phyloP scores from a whole-genome alignment of 1,140 invertebrate species.

The Vollenhovia emeryi region DNA sequence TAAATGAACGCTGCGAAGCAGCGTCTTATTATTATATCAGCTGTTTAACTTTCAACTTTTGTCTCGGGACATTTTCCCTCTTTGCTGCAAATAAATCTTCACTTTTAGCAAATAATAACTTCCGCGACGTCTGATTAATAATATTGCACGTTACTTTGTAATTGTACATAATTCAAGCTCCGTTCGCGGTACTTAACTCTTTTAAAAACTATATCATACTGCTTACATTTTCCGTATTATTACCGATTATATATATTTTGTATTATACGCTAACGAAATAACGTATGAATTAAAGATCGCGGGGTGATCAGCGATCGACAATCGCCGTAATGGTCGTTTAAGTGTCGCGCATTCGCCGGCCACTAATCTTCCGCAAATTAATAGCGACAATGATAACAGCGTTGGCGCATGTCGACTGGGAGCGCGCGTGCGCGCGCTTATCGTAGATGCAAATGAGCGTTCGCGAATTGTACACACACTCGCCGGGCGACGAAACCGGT shows the following conservation, averaged over 20 bases:
- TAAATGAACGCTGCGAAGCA: neutral
- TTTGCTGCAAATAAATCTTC: neutral
- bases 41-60: neutral
- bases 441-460: conserved; percentile 31
- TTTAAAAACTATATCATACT: neutral
- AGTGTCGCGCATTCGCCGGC: neutral
- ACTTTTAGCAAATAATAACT: neutral
- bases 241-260: no score
- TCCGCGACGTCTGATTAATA: neutral
- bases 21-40: neutral
- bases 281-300: neutral
- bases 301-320: neutral
- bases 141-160: neutral
- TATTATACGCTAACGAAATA: neutral
- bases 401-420: neutral
- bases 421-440: conserved; percentile 15
- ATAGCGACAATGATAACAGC: conserved; percentile 41
- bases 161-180: neutral
- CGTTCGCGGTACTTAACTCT: neutral
- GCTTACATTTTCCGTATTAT: neutral
- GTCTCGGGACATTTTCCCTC: neutral
- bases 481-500: conserved; percentile 20
- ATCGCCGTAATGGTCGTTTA: conserved; percentile 4
- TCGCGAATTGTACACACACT: neutral
- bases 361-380: conserved; percentile 42